Conservation (phyloP, 2,888 invertebrate genomes). For the Xylophagus ater region DNA sequence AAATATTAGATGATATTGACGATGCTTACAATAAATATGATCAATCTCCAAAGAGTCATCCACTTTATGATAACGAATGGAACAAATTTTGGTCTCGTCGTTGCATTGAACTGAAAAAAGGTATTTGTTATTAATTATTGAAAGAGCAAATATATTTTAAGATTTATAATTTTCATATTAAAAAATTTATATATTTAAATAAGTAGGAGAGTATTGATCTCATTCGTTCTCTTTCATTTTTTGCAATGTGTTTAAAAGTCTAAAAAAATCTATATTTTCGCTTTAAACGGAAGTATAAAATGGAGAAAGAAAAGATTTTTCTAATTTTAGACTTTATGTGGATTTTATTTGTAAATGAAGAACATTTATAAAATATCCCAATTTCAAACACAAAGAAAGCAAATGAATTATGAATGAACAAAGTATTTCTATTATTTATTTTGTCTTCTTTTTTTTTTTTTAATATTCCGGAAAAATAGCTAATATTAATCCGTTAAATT, state of each 20-base stretch:
- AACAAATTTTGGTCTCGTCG: slow-evolving; percentile 8
- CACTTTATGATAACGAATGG: slow-evolving; percentile 11
- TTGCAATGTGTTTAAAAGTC: too few species aligned
- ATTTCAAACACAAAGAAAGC: not conserved
- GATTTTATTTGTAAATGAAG: not conserved
- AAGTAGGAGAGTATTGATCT: too few species aligned
- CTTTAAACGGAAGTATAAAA: too few species aligned
- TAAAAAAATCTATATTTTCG: too few species aligned
- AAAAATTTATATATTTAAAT: too few species aligned
- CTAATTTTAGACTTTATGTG: not conserved
- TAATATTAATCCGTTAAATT: slow-evolving; percentile 12
- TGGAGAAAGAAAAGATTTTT: not conserved
- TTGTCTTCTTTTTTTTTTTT: too few species aligned
- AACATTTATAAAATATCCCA: not conserved
- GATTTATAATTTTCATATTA: too few species aligned
- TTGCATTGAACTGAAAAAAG: slow-evolving; percentile 10
- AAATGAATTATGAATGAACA: slow-evolving; percentile 1
- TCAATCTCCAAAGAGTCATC: slow-evolving; percentile 10
- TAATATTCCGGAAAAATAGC: too few species aligned
- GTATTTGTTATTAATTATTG: too few species aligned
- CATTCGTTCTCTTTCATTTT: too few species aligned
- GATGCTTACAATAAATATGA: slow-evolving; percentile 13
- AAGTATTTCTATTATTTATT: slow-evolving; percentile 3
- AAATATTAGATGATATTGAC: slow-evolving; percentile 12
- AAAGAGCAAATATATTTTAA: too few species aligned